These are phyloP conservation scores for Meandrina meandrites DNA, from an alignment of 92 coral and sea anemone genomes.

Conservation along the genomic window DNA sequence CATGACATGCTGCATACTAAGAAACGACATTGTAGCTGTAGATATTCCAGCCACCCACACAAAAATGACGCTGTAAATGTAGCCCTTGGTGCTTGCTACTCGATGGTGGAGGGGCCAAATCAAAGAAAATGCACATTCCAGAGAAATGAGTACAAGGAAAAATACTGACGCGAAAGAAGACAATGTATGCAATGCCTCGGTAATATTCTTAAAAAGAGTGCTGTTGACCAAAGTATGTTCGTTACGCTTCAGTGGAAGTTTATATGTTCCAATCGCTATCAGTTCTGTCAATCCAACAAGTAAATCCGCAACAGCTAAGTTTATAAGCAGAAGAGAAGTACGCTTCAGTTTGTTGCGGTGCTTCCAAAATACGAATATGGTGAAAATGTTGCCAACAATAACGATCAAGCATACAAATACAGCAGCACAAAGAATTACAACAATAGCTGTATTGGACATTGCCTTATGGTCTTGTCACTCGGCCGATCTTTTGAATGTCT, in stretches of 20 bases:
- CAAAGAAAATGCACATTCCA: not conserved
- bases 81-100: not conserved
- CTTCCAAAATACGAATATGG: not conserved
- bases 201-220: not conserved
- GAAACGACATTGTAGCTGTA: not conserved
- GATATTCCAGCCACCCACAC: not conserved
- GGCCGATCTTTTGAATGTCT: not conserved
- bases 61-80: not conserved
- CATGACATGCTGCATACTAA: not conserved
- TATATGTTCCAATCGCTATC: not conserved
- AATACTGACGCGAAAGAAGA: not conserved
- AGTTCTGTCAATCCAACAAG: not conserved
- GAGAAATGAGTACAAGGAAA: not conserved
- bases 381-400: not conserved
- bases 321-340: not conserved
- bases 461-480: no score
- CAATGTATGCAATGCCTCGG: not conserved
- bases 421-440: not conserved
- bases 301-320: slow-evolving; percentile 9
- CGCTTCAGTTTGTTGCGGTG: slow-evolving; percentile 2
- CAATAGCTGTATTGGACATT: not conserved
- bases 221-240: not conserved
- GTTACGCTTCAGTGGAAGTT: not conserved
- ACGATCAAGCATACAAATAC: not conserved
- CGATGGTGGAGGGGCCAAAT: slow-evolving; percentile 21